Evolutionary conservation across 2,797 vertebrate genomes (phyloP).

Genomic region (Setipinna tenuifilis): DNA sequence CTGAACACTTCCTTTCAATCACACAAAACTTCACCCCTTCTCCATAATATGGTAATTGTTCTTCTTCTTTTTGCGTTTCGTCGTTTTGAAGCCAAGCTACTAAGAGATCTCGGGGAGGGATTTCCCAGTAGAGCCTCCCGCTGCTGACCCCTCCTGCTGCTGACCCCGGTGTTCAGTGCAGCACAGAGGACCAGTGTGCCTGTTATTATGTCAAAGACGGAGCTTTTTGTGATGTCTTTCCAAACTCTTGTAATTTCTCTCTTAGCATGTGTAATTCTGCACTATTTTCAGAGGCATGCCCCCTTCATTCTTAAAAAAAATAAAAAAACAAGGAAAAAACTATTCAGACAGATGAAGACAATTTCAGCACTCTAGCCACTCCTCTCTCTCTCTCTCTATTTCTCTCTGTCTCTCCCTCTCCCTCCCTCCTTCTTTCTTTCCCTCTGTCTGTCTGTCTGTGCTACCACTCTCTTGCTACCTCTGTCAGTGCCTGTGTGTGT

Average conservation of each 20-base stretch:
- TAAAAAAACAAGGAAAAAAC: constrained; percentile 43
- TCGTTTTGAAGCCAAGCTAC: background rate
- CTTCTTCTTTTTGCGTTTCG: background rate
- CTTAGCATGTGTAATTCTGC: constrained; percentile 22
- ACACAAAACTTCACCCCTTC: background rate
- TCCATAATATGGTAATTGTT: background rate
- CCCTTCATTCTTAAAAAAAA: constrained; percentile 34
- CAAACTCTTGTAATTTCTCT: constrained; percentile 16
- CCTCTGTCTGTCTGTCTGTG: background rate
- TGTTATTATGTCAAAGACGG: constrained; percentile 23
- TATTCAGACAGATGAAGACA: constrained; percentile 61
- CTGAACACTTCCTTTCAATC: background rate
- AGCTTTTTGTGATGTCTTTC: constrained; percentile 24
- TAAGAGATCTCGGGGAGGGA: background rate
- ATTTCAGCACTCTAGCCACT: constrained; percentile 50
- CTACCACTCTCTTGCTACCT: no score
- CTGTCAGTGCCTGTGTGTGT: background rate
- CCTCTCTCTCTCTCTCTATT: constrained; percentile 19
- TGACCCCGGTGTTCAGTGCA: background rate
- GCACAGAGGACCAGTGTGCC: background rate
- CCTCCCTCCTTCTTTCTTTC: background rate
- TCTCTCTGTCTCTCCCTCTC: constrained; percentile 20
- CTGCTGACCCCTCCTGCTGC: background rate
- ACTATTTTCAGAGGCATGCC: constrained; percentile 35
- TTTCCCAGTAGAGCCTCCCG: background rate